Evolutionary conservation across 2,797 vertebrate genomes (phyloP).

Genomic region (Fringilla coelebs): DNA sequence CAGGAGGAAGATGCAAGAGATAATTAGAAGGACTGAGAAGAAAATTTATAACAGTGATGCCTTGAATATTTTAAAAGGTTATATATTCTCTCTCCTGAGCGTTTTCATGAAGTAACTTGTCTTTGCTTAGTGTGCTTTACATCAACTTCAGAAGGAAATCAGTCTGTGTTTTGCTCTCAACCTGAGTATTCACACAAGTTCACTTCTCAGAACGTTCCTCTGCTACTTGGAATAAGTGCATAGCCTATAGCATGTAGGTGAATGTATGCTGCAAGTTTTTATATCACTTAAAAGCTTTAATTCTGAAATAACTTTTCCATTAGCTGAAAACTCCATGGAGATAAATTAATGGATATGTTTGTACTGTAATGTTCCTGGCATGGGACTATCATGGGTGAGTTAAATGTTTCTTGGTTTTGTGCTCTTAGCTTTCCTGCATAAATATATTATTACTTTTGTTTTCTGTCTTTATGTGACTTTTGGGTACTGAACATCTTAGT

Average conservation of each 20-base stretch:
- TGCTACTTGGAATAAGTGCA: neutral
- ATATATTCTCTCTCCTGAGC: neutral
- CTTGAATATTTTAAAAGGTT: neutral
- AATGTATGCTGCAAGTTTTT: neutral
- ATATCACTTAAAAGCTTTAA: neutral
- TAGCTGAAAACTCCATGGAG: neutral
- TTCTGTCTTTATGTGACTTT: neutral
- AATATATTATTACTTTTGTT: neutral
- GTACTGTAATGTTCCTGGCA: neutral
- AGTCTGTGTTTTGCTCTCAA: neutral
- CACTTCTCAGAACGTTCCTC: neutral
- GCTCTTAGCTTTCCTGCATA: neutral
- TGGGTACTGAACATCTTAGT: neutral
- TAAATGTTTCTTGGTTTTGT: neutral
- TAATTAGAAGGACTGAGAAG: neutral
- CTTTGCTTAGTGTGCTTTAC: neutral
- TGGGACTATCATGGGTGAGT: neutral
- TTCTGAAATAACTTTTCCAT: neutral
- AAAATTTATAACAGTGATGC: neutral
- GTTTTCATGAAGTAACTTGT: neutral
- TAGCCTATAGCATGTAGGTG: neutral
- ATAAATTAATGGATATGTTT: neutral
- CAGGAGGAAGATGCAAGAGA: neutral
- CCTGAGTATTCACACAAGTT: neutral
- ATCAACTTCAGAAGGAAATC: neutral